phyloP scores from a whole-genome alignment of 2,888 invertebrate species.

The Palloptera scutellata region DNA sequence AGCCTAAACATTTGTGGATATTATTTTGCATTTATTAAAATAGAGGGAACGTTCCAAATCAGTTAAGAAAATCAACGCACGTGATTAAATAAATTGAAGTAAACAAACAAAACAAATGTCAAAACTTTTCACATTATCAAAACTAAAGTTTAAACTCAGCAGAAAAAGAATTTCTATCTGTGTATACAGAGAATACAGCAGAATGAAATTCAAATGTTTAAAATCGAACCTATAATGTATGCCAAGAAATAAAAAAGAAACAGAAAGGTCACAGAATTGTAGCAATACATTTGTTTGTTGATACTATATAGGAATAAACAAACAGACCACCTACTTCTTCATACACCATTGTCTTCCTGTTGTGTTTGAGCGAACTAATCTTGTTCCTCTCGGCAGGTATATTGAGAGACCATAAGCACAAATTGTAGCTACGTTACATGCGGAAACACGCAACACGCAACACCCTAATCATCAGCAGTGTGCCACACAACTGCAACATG shows the following conservation, averaged over 20 bases:
- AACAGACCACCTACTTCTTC: constrained; percentile 34
- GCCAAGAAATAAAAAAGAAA: neutral
- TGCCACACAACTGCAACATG: neutral
- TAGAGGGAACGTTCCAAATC: no score
- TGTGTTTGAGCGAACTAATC: constrained; percentile 67
- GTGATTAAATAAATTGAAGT: neutral
- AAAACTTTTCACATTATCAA: neutral
- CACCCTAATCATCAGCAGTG: constrained; percentile 28
- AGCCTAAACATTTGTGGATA: no score
- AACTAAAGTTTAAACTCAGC: constrained; percentile 8
- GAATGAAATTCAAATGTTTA: constrained; percentile 9
- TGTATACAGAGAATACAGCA: no score
- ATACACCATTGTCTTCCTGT: constrained; percentile 60
- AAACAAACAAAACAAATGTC: neutral
- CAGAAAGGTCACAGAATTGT: constrained; percentile 43
- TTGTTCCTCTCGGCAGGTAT: constrained; percentile 66
- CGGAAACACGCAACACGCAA: constrained; percentile 32
- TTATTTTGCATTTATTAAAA: no score
- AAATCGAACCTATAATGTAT: constrained; percentile 12
- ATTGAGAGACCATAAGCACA: constrained; percentile 58
- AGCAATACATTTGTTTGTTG: constrained; percentile 31
- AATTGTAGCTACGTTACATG: constrained; percentile 39
- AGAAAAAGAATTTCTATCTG: no score
- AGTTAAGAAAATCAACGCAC: no score
- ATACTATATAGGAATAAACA: constrained; percentile 32